phyloP scores from a whole-genome alignment of 2,888 invertebrate genomes.

The Idaea biselata region DNA sequence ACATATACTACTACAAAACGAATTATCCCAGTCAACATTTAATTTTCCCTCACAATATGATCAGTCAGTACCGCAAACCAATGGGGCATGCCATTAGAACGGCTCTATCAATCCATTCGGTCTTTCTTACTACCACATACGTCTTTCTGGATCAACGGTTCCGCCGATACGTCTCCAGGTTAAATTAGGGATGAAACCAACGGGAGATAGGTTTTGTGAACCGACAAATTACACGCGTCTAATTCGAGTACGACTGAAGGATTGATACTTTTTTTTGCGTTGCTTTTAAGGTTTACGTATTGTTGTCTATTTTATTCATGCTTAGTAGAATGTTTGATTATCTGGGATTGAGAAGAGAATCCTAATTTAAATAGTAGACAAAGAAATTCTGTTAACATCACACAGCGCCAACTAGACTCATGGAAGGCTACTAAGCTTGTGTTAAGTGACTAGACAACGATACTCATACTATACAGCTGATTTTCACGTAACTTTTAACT shows the following conservation, averaged over 20 bases:
- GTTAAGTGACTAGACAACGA: too few species aligned
- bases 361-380: too few species aligned
- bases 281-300: not conserved
- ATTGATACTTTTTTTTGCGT: not conserved
- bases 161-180: constrained; percentile 66
- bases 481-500: too few species aligned
- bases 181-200: constrained; percentile 75
- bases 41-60: constrained; percentile 44
- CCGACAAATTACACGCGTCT: constrained; percentile 43
- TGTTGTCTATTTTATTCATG: not conserved
- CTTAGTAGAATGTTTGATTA: too few species aligned
- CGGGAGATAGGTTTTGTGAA: constrained; percentile 52
- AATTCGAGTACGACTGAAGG: not conserved
- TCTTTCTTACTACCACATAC: constrained; percentile 60
- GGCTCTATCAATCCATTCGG: constrained; percentile 58
- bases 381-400: too few species aligned
- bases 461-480: too few species aligned
- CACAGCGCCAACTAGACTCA: too few species aligned
- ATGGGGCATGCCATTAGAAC: constrained; percentile 58
- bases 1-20: constrained; percentile 7
- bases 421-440: too few species aligned
- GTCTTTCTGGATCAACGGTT: constrained; percentile 62
- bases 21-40: constrained; percentile 31
- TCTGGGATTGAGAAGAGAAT: too few species aligned
- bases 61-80: constrained; percentile 46